Base-by-base conservation (phyloP, 2,797 vertebrate genomes). In the Ceyx erithaca region DNA sequence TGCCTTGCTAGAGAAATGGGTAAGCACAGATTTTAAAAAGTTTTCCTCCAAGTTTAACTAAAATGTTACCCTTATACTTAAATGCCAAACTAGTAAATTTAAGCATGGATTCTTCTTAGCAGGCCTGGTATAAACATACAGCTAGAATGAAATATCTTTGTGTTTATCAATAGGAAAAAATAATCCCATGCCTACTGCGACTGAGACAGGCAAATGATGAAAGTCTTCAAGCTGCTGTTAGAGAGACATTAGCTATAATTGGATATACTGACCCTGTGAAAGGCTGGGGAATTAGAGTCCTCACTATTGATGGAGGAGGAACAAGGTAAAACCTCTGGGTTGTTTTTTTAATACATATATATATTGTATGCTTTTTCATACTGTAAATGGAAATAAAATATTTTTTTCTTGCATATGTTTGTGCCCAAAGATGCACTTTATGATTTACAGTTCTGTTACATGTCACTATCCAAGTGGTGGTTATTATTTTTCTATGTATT, bases 301-400 rank as follows among this genome's bases (percentile, higher is more conserved):
- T 99, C 41, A 96, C 98, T 81, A 99, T 99, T 84, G 99, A 99
- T 87, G 99, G 99, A 96, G 99, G 99, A 95, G 99, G 99, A 90
- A 98, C 99, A 91, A 99, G 99, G 99, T 99, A 98, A 92, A 86
- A 37, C 59, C 70, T 71, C 15, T 41, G 54, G 25, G 10, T 16
- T 6, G 7, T n/a, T n/a, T n/a, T 28, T 51, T 54, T n/a, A 23
- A 48, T 51, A 17, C n/a, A 2, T 37, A 21, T 11, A 59, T 62
- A 40, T 40, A 40, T 40, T 14, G 2, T 35, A 48, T 15, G 8
- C 12, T 70, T 91, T 73, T 51, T 43, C 2, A 3, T 77, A 51
- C 16, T 66, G 17, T 62, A 91, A 76, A 43, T 82, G 23, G 9
- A 88, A 86, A 62, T 55, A 59, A 61, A 84, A 40, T 71, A 62